Percentiles rank a stretch among this genome's conserved stretches.
Evolutionary conservation across 1,140 invertebrate genomes (phyloP).

Genomic region (Eupristina koningsbergeri): DNA sequence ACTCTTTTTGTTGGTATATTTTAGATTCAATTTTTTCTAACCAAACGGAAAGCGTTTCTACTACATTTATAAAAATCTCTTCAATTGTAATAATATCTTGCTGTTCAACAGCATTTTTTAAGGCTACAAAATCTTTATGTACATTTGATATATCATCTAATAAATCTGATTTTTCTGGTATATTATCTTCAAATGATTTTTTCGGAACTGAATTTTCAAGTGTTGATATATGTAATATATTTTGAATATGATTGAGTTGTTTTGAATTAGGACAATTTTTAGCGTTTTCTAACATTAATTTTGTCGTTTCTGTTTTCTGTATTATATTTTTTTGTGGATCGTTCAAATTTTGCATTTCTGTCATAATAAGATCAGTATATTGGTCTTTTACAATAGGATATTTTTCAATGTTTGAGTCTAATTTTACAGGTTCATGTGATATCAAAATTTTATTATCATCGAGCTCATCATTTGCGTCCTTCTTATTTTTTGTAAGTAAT

Average conservation of each 20-base stretch:
- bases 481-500: conserved; percentile 58
- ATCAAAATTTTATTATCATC: not conserved
- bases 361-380: conserved; percentile 4
- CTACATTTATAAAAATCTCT: conserved; percentile 80
- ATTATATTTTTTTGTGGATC: conserved; percentile 51
- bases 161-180: conserved; percentile 73
- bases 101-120: conserved; percentile 78
- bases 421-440: not conserved
- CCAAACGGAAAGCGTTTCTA: conserved; percentile 86
- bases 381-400: not conserved
- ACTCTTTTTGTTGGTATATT: conserved; percentile 78
- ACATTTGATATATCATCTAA: conserved; percentile 75
- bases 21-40: conserved; percentile 87
- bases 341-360: not conserved
- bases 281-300: conserved; percentile 72
- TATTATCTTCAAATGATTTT: conserved; percentile 74
- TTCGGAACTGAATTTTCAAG: conserved; percentile 73
- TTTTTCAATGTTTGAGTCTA: not conserved
- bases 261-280: conserved; percentile 73
- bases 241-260: conserved; percentile 72
- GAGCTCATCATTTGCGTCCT: not conserved
- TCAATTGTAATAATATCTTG: conserved; percentile 79
- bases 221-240: conserved; percentile 77
- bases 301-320: conserved; percentile 66
- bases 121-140: conserved; percentile 74